Evolutionary conservation across 2,888 invertebrate genomes (phyloP), one percentile per base, ranked within the genome.

Genomic region (Chirona hameri): DNA sequence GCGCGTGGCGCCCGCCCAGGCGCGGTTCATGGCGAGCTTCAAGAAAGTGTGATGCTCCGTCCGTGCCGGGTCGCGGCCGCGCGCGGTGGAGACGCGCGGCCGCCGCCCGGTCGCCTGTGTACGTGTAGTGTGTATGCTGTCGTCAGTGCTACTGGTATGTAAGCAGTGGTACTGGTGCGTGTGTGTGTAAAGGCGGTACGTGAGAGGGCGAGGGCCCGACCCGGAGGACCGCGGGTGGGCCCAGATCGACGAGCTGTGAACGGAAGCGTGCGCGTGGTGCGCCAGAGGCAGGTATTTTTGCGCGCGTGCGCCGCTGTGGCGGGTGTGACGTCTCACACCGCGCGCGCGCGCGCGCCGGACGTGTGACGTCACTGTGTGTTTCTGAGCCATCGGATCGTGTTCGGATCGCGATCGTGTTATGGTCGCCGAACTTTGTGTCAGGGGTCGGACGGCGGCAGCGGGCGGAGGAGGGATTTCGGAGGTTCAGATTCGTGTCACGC

Each of bases 1-100:
- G 88, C 94, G 95, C 90, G 92, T 94, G 84, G 93, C 93, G 88
- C 92, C 93, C 84, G 92, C 92, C 85, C 92, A 93, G 87, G 91
- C 92, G 86, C 90, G 91, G 86, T 88, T 89, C 82, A 84, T 84
- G 79, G 85, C 85, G 69, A 85, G 76, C 76, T 76, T 76, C 46
- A 76, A 76, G 76, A 76, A 76, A 39, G 76, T 76, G 46, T 76
- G 76, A 76, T 76, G 39, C n/a, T 27, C 65, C 65, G 65, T 65
- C 65, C 65, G 0, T 24, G 46, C 39, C 39, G 29, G 76, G 76
- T 7, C 2, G 76, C 46, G 21, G 24, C 10, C 29, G 76, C 24
- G 76, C 24, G 72, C 39, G 72, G 1, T 39, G 7, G 24, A 7
- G 24, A 60, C 60, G 24, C 24, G 60, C 60, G 60, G 60, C 60